phyloP scores from a whole-genome alignment of 2,888 invertebrate genomes.

The Trachelus tabidus region DNA sequence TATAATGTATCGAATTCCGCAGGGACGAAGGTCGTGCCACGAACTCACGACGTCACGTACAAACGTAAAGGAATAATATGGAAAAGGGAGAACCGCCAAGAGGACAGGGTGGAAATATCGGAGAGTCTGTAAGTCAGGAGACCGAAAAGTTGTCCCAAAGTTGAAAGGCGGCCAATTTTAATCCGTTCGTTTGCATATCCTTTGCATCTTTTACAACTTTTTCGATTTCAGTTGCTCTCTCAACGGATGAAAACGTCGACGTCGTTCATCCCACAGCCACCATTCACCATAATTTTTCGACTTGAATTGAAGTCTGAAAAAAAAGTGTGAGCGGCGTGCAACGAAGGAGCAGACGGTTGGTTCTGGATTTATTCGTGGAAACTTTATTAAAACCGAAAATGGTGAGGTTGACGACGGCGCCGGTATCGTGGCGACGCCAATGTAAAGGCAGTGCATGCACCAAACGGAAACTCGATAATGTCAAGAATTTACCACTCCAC shows the following conservation, averaged over 20 bases:
- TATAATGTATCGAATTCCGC: slow-evolving; percentile 37
- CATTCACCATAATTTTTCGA: too few species aligned
- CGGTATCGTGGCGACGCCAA: too few species aligned
- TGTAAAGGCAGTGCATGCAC: not conserved
- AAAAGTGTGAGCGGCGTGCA: not conserved
- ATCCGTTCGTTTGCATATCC: too few species aligned
- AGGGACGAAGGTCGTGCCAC: slow-evolving; percentile 13
- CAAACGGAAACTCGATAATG: not conserved
- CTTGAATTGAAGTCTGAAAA: slow-evolving; percentile 1
- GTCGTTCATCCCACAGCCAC: slow-evolving; percentile 5
- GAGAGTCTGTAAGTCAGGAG: too few species aligned
- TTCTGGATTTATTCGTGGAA: slow-evolving; percentile 2
- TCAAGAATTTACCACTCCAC: slow-evolving; percentile 14
- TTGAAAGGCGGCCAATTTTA: too few species aligned
- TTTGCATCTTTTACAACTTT: too few species aligned
- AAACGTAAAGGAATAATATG: too few species aligned
- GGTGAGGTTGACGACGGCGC: not conserved
- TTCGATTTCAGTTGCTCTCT: too few species aligned
- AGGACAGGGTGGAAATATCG: too few species aligned
- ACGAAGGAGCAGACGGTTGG: not conserved
- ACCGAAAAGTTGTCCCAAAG: too few species aligned
- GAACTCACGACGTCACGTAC: not conserved
- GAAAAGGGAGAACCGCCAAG: too few species aligned
- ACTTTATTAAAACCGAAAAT: slow-evolving; percentile 11
- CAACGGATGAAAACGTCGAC: too few species aligned